Evolutionary conservation across 2,797 vertebrate genomes (phyloP), one percentile per base, ranked within the genome.

Genomic region (Pangasius sanitwongsei): DNA sequence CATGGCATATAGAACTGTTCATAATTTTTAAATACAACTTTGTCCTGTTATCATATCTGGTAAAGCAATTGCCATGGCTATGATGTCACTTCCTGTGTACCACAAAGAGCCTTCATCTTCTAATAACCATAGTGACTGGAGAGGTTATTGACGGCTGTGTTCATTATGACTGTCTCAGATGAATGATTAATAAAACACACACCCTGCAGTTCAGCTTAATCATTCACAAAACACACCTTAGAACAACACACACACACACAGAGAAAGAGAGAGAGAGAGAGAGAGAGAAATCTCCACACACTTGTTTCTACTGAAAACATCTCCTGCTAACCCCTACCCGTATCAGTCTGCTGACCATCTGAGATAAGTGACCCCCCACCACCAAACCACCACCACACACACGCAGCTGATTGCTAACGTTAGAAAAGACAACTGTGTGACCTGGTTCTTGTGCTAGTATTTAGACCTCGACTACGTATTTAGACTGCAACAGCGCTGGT

Each of bases 191-290:
- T 53, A 69, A 67, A 63, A 77, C 37, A 28, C 48, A 86, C 41
- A 63, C 75, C 83, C n/a, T 69, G 18, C 16, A 53, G 28, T 70
- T 31, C n/a, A 70, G 65, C 77, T 89, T 86, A 89, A 89, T 86
- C n/a, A 89, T 86, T 86, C 65, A 86, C 85, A 50, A 81, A 31
- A 83, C 85, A 89, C 88, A 89, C 88, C 88, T 89, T 83, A 65
- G 85, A 86, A 82, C 63, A 89, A 82, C 59, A 89, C 6, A 61
- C 1, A 41, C 41, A 41, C 41, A 41, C 41, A 41, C 3, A 74
- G 70, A 72, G 37, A 74, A 37, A 74, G 16, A 44, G 6, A 44
- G 37, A 44, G 37, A 44, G 18, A 23, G 8, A 9, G 9, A 78
- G 48, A 31, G 41, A n/a, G 44, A 78, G 48, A 55, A 2, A 34